Evolutionary conservation across 1,140 invertebrate genomes (phyloP), one percentile per base, ranked within the genome.

Genomic region (Brachionus angularis): DNA sequence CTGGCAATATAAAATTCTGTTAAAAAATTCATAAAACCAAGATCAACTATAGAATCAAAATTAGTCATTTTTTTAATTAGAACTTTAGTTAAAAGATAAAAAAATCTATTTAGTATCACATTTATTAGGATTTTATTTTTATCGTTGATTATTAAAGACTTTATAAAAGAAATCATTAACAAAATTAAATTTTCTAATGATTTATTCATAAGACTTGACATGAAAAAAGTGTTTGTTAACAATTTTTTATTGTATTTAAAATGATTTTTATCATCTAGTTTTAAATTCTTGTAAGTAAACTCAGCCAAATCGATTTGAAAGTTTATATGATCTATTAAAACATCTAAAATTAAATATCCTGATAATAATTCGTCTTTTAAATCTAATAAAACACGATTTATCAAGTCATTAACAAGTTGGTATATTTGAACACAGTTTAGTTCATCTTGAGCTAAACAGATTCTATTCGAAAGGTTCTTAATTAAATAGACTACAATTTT

Each of bases 351-450:
- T 21, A 58, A 18, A 23, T 58, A 58, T 16, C 53, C 53, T 5
- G 25, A 8, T 25, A 39, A 31, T 39, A 58, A 23, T 39, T 25
- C 12, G 0, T 16, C 25, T 42, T 31, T 18, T 8, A 58, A 39
- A 58, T 58, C 53, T 3, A 39, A 58, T 7, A 58, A n/a, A n/a
- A n/a, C n/a, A n/a, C n/a, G n/a, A n/a, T n/a, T n/a, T n/a, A n/a
- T n/a, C n/a, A n/a, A n/a, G n/a, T n/a, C n/a, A n/a, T n/a, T n/a
- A n/a, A n/a, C 23, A 0, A 58, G 5, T 2, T 58, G 53, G 16
- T 39, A 16, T 4, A 58, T 58, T 58, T 58, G 53, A 16, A 58
- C 53, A 8, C 33, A 58, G 53, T 58, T 58, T 36, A 58, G 36
- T 58, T 58, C 53, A 39, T 58, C 53, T 36, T 58, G 53, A 39